Evolutionary conservation across 1,140 invertebrate species (phyloP), one percentile per base, ranked within the genome.

Genomic region (Drosophila aff.): DNA sequence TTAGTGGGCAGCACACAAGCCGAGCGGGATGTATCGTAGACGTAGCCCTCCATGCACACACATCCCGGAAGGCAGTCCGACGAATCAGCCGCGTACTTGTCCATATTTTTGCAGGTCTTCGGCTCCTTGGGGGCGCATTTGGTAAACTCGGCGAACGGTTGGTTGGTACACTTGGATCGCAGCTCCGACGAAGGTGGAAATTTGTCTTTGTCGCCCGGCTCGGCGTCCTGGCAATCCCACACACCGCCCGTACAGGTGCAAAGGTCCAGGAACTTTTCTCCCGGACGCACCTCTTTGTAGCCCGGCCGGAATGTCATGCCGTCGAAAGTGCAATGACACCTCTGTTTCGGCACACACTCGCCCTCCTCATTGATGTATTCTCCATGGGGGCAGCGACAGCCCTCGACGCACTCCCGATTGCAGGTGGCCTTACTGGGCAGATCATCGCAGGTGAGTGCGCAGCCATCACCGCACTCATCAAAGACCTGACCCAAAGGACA

Each of bases 51-150:
- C 93, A 96, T 96, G 91, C 97, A 97, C 66, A 96, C 93, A 85
- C 97, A 98, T 4, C 97, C 97, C 1, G 96, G 93, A 21, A 95
- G 94, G 80, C 97, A 98, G 3, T 95, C 93, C 4, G 93, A 93
- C 1, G 94, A 92, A 66, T 94, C 81, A 75, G 92, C 50, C 63
- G 93, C 43, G 61, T 93, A 74, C 36, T 95, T 93, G 71, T 97
- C 95, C 96, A 97, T 97, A 89, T 97, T 98, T 93, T 96, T 95
- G 93, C 97, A 98, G 0, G 97, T 98, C 33, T 95, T 92, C 0
- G 96, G 96, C 79, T 97, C 96, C 0, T 94, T 93, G 0, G 96
- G 94, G 75, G 95, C 95, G 91, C 97, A 98, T 59, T 95, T 95
- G 6, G 96, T 96, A 72, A 96, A 97, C 78, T 96, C 95, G 79